Percentiles rank a stretch among this genome's conserved stretches.
Evolutionary conservation across 2,797 vertebrate species (phyloP).

Genomic region (Halcyon badia): DNA sequence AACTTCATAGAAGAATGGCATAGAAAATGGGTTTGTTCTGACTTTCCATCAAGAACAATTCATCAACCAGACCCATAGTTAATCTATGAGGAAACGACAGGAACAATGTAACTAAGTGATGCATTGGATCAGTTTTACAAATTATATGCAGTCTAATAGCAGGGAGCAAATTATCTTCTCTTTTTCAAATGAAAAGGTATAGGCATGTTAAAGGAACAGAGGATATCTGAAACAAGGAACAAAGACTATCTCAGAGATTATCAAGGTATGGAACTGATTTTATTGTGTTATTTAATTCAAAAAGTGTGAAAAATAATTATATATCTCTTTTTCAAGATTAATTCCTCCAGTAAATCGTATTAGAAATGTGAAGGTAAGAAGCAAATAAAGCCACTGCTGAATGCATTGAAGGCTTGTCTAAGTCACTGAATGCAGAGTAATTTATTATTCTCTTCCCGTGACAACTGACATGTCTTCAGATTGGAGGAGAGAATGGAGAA

Average conservation of each 20-base stretch:
- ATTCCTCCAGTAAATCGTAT: neutral
- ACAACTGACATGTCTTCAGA: neutral
- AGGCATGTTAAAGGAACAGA: neutral
- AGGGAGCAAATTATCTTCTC: neutral
- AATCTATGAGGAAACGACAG: neutral
- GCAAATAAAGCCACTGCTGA: neutral
- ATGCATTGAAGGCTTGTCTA: neutral
- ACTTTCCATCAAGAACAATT: conserved; percentile 9
- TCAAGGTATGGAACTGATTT: neutral
- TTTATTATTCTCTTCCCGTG: neutral
- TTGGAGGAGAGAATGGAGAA: neutral
- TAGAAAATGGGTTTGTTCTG: neutral
- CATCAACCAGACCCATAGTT: neutral
- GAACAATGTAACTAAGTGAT: neutral
- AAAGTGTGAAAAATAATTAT: neutral
- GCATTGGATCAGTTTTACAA: neutral
- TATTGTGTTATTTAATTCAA: neutral
- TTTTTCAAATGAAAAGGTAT: neutral
- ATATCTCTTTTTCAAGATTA: neutral
- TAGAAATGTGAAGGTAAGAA: neutral
- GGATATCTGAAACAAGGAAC: neutral
- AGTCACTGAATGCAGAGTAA: neutral
- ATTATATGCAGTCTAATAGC: neutral
- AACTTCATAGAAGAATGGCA: neutral
- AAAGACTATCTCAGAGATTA: neutral